A percentile compares a stretch with the other conserved stretches of the same genome.
Conservation (phyloP, 1,140 invertebrate species). For the Nymphalis io region DNA sequence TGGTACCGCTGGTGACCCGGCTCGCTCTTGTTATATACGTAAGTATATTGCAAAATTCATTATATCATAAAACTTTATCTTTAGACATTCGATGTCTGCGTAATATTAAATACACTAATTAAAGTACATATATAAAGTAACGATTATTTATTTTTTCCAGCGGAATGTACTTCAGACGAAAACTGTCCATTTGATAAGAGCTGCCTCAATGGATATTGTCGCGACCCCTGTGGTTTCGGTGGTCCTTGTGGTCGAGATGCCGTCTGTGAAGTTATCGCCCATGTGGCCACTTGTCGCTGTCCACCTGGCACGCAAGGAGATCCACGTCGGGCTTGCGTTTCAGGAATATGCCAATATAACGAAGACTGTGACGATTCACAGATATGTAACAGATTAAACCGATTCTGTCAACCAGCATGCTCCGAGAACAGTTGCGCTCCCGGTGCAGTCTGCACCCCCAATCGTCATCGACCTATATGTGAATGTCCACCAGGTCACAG, state of each 20-base stretch:
- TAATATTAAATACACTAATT: too few species aligned
- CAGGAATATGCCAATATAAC: conserved; percentile 92
- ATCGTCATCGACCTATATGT: conserved; percentile 89
- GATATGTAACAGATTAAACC: conserved; percentile 91
- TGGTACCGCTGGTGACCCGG: conserved; percentile 93
- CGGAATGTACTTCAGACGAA: conserved; percentile 89
- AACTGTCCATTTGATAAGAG: conserved; percentile 94
- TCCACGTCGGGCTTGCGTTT: conserved; percentile 89
- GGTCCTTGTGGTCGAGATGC: conserved; percentile 89
- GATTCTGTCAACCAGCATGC: conserved; percentile 91
- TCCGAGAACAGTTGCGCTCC: conserved; percentile 88
- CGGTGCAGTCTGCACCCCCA: conserved; percentile 87
- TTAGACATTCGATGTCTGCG: too few species aligned
- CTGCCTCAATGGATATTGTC: conserved; percentile 89
- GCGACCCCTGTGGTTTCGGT: conserved; percentile 87
- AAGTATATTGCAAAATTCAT: conserved; percentile 42
- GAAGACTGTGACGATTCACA: conserved; percentile 94
- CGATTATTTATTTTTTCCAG: conserved; percentile 74
- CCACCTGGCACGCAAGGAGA: conserved; percentile 92
- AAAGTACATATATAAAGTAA: background rate
- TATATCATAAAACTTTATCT: background rate
- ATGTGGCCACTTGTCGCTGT: conserved; percentile 90
- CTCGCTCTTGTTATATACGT: conserved; percentile 93
- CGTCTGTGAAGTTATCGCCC: conserved; percentile 87
- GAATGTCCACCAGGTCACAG: conserved; percentile 86